Base-by-base conservation (phyloP, 2,888 invertebrate species). In the Xestia sexstrigata region DNA sequence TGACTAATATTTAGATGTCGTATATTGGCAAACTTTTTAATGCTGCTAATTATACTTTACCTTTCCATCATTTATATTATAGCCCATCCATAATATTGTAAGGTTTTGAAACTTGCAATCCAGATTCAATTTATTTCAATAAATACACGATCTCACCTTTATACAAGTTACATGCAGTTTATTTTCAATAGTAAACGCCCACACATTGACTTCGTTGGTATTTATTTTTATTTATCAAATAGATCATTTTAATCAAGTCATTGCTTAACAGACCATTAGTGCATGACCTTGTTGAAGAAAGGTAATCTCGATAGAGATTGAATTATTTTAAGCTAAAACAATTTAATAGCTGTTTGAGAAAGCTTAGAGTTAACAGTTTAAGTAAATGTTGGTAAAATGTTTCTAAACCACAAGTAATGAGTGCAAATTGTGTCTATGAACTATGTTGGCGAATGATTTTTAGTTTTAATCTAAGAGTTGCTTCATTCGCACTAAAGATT, bases 271-370 rank as follows among this genome's bases (percentile, higher is more conserved):
- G 17, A 42, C 42, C 72, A 83, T 83, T 35, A 75, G 11, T 66
- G 20, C 26, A 7, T 39, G 55, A 70, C 78, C 86, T 83, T 83
- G 86, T 26, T 35, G 2, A 82, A 39, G 42, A 39, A 76, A 58
- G 26, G n/a, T 47, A 58, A 70, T 84, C 26, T 55, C 13, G 23
- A 23, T 49, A 42, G 30, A 5, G 63, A 55, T 68, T 15, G 17
- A 30, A 26, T 15, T 11, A 13, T 58, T 45, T 15, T 30, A 42
- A 17, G 13, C 49, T 49, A 67, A 66, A 45, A 65, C 1, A 45
- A 66, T 71, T 17, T 26, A 47, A 70, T 30, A 45, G 55, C 15
- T 49, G 5, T 7, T 42, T 82, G 39, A 15, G 55, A 77, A 74
- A 3, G 8, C 35, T 35, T 74, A 26, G 81, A 74, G 8, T 26